phyloP scores from a whole-genome alignment of 2,888 invertebrate genomes.

The Melinopterus prodromus region DNA sequence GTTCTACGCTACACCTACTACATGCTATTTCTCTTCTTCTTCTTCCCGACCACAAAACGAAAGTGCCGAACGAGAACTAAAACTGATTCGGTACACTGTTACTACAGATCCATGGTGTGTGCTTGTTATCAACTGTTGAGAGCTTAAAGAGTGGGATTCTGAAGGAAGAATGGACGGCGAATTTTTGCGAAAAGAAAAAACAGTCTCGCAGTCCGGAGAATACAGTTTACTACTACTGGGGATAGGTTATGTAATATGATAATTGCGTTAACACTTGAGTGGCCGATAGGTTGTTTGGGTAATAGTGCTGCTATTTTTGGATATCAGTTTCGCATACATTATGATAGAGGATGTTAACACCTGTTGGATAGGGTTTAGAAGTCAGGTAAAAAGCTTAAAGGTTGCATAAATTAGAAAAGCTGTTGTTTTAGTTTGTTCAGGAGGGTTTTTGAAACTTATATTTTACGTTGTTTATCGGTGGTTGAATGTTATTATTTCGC shows the following conservation, averaged over 20 bases:
- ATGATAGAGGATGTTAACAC: not conserved
- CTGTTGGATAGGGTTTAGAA: not conserved
- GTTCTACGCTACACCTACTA: not conserved
- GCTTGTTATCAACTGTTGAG: not conserved
- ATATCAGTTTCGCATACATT: not conserved
- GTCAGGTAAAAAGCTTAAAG: not conserved
- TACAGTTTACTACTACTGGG: not conserved
- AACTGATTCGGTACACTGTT: not conserved
- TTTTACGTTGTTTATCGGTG: too few relatives aligned
- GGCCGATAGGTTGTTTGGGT: not conserved
- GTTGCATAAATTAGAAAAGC: not conserved
- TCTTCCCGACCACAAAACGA: not conserved
- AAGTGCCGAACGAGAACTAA: not conserved
- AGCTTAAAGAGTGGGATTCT: not conserved
- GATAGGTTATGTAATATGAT: not conserved
- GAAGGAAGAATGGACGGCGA: not conserved
- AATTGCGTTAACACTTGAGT: not conserved
- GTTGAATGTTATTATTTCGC: too few relatives aligned
- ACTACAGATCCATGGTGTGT: not conserved
- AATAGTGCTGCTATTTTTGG: not conserved
- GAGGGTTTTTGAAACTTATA: too few relatives aligned
- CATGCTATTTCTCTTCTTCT: not conserved
- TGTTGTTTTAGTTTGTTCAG: too few relatives aligned
- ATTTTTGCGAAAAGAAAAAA: not conserved
- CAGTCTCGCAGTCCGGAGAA: not conserved